Base-by-base conservation (phyloP, 2,888 invertebrate genomes). In the Piscicola geometra region DNA sequence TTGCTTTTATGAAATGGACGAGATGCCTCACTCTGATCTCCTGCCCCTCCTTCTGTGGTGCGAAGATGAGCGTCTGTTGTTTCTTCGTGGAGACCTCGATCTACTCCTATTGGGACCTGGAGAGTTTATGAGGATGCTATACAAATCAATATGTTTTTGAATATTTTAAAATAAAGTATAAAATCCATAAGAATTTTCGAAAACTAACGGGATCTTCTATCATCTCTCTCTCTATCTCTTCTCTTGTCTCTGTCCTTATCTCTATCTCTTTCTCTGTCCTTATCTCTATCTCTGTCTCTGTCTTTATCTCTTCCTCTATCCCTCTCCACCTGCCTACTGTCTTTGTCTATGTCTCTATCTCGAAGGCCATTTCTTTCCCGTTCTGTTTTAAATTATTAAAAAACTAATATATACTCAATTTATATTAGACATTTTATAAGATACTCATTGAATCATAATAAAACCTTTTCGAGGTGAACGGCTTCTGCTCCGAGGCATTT, bases 401-500 rank as follows among this genome's bases (percentile, higher is more conserved):
- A n/a, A n/a, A n/a, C n/a, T n/a, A n/a, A n/a, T n/a, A n/a, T n/a
- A n/a, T n/a, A n/a, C n/a, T n/a, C n/a, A n/a, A n/a, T n/a, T n/a
- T n/a, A n/a, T n/a, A n/a, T n/a, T n/a, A n/a, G n/a, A n/a, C n/a
- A n/a, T n/a, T n/a, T n/a, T n/a, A n/a, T n/a, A n/a, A n/a, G n/a
- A n/a, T n/a, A n/a, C n/a, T n/a, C n/a, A n/a, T n/a, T n/a, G n/a
- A n/a, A n/a, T n/a, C n/a, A n/a, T n/a, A n/a, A n/a, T n/a, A 9
- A 9, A 3, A 56, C 60, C 60, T 21, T n/a, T 56, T 25, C 60
- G 60, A 5, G 60, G 60, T 5, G 60, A 56, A 3, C 60, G 5
- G 25, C 60, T 56, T 56, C 60, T 56, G 60, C 60, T 56, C n/a
- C 60, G 60, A 56, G 60, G 60, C 60, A 56, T 56, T 56, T 56